A percentile compares a stretch with the other conserved stretches of the same genome.
These are phyloP conservation scores for Orthosia gracilis DNA, from an alignment of 2,888 invertebrate species.

Conservation along the genomic window DNA sequence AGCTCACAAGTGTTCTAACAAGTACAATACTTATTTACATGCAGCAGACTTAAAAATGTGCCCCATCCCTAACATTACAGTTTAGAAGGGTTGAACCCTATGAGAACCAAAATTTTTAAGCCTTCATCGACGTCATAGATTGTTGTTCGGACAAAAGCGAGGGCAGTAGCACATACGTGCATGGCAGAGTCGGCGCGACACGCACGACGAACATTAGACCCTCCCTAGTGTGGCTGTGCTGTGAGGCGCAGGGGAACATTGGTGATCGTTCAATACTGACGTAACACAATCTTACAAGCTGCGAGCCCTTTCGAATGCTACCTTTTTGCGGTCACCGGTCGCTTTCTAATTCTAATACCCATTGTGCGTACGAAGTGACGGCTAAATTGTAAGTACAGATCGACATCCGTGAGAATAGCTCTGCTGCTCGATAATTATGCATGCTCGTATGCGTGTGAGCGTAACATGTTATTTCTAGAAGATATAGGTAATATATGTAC, in stretches of 20 bases:
- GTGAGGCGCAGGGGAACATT: conserved; percentile 67
- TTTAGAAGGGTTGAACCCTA: conserved; percentile 89
- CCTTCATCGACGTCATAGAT: conserved; percentile 80
- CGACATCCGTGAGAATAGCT: conserved; percentile 87
- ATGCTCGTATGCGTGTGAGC: conserved; percentile 70
- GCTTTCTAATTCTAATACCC: conserved; percentile 90
- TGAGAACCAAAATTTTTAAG: conserved; percentile 82
- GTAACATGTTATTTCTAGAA: conserved; percentile 53
- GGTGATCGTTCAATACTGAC: conserved; percentile 84
- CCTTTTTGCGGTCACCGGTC: conserved; percentile 88
- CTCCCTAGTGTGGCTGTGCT: conserved; percentile 63
- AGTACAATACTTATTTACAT: conserved; percentile 90
- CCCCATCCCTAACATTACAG: conserved; percentile 85
- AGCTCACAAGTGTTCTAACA: conserved; percentile 89
- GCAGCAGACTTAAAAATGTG: conserved; percentile 87
- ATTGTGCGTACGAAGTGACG: conserved; percentile 85
- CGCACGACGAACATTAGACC: conserved; percentile 73
- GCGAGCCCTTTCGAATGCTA: conserved; percentile 86
- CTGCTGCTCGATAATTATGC: conserved; percentile 75
- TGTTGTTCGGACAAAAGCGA: conserved; percentile 80
- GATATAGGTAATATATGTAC: conserved; percentile 15
- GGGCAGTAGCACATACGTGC: conserved; percentile 81
- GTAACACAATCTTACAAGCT: conserved; percentile 87
- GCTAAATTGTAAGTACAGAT: conserved; percentile 80
- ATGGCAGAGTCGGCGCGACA: conserved; percentile 69